These are phyloP conservation scores for Phoebastria nigripes DNA, from an alignment of 2,797 vertebrate species.

Conservation along the genomic window DNA sequence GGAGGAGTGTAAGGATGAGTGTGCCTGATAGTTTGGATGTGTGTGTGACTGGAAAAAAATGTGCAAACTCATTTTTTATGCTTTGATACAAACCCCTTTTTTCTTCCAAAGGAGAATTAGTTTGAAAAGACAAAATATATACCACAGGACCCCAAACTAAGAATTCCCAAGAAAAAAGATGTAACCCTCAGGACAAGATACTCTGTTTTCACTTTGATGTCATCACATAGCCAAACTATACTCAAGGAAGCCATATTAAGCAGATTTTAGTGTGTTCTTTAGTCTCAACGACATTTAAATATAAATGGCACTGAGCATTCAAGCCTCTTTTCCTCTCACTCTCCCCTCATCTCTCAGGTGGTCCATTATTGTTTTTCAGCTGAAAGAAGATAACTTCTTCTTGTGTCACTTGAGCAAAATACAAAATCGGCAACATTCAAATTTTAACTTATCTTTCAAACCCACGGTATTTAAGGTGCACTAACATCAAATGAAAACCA, in stretches of 20 bases:
- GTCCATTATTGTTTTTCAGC: not conserved
- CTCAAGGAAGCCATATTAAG: not conserved
- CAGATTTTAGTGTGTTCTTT: not conserved
- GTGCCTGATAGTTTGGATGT: not conserved
- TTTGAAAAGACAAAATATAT: not conserved
- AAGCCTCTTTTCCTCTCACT: not conserved
- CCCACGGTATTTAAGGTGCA: not conserved
- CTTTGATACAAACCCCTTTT: not conserved
- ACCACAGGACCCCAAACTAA: not conserved
- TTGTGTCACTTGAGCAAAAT: not conserved
- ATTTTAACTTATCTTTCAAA: not conserved
- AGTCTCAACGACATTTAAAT: not conserved
- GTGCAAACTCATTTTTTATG: not conserved
- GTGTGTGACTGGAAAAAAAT: not conserved
- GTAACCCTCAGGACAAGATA: not conserved
- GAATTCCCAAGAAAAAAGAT: not conserved
- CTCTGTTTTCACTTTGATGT: not conserved
- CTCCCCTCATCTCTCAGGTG: not conserved
- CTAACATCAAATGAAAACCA: not conserved
- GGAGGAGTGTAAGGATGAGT: not conserved
- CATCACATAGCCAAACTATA: not conserved
- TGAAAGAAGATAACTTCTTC: not conserved
- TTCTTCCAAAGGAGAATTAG: not conserved
- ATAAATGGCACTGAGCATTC: not conserved
- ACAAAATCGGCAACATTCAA: not conserved